Conservation (phyloP, 2,797 vertebrate species). For the Sciurus vulgaris region DNA sequence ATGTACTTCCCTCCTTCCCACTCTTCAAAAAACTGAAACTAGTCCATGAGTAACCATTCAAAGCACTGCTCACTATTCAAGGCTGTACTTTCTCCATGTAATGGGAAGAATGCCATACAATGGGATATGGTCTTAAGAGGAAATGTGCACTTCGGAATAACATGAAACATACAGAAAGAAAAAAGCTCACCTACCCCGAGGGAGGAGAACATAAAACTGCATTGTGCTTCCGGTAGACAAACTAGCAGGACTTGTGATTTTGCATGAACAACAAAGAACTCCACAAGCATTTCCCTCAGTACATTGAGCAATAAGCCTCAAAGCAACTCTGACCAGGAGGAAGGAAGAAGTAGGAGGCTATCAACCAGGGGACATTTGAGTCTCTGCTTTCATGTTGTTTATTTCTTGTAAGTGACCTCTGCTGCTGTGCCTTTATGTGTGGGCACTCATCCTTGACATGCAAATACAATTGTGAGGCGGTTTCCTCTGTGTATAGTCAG, state of each 20-base stretch:
- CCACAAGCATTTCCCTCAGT: conserved; percentile 18
- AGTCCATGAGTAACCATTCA: not conserved
- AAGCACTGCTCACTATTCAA: not conserved
- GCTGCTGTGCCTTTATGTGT: conserved; percentile 81
- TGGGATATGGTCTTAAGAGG: not conserved
- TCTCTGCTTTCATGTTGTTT: conserved; percentile 78
- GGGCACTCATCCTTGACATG: conserved; percentile 83
- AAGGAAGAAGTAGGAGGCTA: conserved; percentile 69
- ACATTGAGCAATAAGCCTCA: not conserved
- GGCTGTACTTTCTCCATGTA: not conserved
- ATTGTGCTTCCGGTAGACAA: not conserved
- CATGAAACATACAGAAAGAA: not conserved
- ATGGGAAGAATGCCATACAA: not conserved
- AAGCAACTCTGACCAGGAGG: not conserved
- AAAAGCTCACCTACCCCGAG: not conserved
- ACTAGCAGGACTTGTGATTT: not conserved
- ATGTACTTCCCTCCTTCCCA: not conserved
- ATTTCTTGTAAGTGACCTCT: conserved; percentile 84
- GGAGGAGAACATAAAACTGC: not conserved
- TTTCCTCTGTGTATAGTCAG: conserved; percentile 85
- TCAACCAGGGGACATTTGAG: conserved; percentile 64
- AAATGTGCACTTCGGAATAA: not conserved
- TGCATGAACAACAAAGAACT: conserved; percentile 52
- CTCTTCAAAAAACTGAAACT: conserved; percentile 48
- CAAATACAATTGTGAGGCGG: conserved; percentile 83